Conservation (phyloP, 2,888 invertebrate species). For the Dicyrtoma fusca region DNA sequence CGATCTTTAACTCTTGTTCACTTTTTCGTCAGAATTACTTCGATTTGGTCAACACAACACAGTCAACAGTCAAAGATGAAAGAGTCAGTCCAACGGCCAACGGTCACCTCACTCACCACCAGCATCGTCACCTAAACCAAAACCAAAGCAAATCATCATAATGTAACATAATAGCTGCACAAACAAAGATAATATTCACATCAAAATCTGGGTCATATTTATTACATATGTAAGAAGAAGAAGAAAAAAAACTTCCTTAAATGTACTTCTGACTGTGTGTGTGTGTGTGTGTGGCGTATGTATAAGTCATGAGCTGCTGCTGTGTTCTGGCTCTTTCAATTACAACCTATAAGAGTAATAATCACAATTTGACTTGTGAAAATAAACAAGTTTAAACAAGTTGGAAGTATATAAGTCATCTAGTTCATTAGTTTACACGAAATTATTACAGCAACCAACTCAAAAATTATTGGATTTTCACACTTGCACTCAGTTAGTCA, state of each 20-base stretch:
- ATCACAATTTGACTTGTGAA: not conserved
- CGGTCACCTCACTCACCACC: too few relatives aligned
- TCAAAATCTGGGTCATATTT: conserved; percentile 14
- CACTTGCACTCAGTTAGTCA: not conserved
- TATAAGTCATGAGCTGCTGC: not conserved
- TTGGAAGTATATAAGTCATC: conserved; percentile 14
- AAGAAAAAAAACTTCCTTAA: conserved; percentile 17
- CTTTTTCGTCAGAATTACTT: too few relatives aligned
- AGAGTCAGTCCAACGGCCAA: too few relatives aligned
- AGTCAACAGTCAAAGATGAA: too few relatives aligned
- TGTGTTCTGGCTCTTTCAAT: not conserved
- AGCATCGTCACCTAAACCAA: too few relatives aligned
- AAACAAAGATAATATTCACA: not conserved
- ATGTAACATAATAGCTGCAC: too few relatives aligned
- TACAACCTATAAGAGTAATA: not conserved
- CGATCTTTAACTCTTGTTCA: too few relatives aligned
- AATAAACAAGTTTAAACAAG: conserved; percentile 8
- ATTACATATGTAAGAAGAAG: not conserved
- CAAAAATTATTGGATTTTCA: conserved; percentile 16
- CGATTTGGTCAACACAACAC: too few relatives aligned
- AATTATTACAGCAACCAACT: conserved; percentile 12
- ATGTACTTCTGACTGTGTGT: not conserved
- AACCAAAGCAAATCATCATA: too few relatives aligned
- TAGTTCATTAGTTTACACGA: conserved; percentile 20
- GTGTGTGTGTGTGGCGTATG: too few relatives aligned